Evolutionary conservation across 2,113 vertebrate species (phyloP).

Genomic region (Bubo bubo): DNA sequence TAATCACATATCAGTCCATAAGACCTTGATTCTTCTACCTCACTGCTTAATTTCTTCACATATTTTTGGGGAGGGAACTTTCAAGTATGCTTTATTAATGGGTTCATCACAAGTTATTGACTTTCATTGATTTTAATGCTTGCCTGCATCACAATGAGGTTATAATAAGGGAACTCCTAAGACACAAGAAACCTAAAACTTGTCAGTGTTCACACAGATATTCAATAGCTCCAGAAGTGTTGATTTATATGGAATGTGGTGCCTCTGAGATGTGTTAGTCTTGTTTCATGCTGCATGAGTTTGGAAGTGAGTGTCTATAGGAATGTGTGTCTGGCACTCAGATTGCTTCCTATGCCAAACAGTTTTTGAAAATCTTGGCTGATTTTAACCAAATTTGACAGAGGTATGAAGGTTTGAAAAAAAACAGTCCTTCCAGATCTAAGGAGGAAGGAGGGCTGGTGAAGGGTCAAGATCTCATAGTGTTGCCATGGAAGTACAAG

Average conservation of each 20-base stretch:
- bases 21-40: not conserved
- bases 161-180: not conserved
- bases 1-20: not conserved
- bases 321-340: not conserved
- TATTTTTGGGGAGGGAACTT: not conserved
- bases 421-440: not conserved
- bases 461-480: not conserved
- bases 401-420: not conserved
- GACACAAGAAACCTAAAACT: not conserved
- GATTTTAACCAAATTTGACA: not conserved
- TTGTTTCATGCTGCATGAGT: not conserved
- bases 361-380: not conserved
- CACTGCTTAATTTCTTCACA: fast-evolving
- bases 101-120: not conserved
- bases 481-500: not conserved
- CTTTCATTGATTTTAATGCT: not conserved
- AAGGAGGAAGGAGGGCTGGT: not conserved
- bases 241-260: not conserved
- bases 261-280: not conserved
- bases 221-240: not conserved
- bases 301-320: not conserved
- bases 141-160: not conserved
- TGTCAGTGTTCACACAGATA: not conserved
- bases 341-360: not conserved
- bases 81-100: not conserved